Base-by-base conservation (phyloP, 2,113 vertebrate genomes). In the Ictalurus furcatus region DNA sequence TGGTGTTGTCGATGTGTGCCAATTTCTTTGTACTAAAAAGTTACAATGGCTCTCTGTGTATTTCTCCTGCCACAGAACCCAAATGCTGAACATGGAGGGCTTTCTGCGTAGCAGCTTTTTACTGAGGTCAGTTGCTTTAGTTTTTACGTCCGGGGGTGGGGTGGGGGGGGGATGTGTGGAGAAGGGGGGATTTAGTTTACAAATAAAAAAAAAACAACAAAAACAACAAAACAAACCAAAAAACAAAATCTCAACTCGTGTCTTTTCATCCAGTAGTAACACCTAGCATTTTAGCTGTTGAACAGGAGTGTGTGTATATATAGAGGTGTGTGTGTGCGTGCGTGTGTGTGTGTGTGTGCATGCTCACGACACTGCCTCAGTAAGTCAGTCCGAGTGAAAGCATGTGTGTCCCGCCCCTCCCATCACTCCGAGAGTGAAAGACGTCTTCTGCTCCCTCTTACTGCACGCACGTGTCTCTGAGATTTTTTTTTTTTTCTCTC, bases 101-200 rank as follows among this genome's bases (percentile, higher is more conserved):
- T 96, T 95, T 95, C 95, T 96, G 93, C 95, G 95, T 96, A 96
- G 95, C 96, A 95, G 95, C 96, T 96, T 96, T 96, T 96, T 96
- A 95, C 95, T 96, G 95, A 96, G 96, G 96, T 96, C 94, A 96
- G 96, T 96, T 94, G 92, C 93, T 93, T 91, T 90, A 91, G 90
- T 91, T 91, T 94, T 94, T 96, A 92, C 84, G 89, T 95, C 93
- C 91, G 94, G 37, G 37, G 37, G 37, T 40, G 37, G 37, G 37
- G 37, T 2, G 37, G 37, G 2, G 37, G 37, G 37, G 37, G 37
- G 37, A 2, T 40, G 34, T 34, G 34, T 34, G 34, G 34, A 1
- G 37, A 2, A 1, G 2, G 37, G 93, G 91, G 44, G 28, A 85
- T 91, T 87, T 90, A 89, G 90, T 44, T 16, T 25, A 58, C 74